A percentile compares a stretch with the other conserved stretches of the same genome.
Evolutionary conservation across 2,888 invertebrate species (phyloP).

Genomic region (Pseudococcus longispinus): DNA sequence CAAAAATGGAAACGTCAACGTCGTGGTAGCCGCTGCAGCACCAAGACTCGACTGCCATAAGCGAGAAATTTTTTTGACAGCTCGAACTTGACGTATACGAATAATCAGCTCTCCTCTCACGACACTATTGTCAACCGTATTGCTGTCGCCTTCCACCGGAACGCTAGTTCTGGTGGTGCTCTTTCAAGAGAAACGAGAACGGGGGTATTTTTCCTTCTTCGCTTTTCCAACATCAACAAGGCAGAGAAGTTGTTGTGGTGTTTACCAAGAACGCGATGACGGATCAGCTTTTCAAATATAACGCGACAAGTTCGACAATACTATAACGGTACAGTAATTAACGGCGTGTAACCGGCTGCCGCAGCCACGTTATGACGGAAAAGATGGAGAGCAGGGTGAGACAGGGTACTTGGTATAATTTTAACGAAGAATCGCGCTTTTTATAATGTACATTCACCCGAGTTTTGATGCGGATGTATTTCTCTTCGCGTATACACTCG

Average conservation of each 20-base stretch:
- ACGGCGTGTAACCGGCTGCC: not conserved
- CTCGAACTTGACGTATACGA: not conserved
- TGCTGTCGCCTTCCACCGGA: not conserved
- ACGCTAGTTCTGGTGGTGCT: not conserved
- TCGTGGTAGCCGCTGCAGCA: not conserved
- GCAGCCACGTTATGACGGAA: not conserved
- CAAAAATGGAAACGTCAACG: not conserved
- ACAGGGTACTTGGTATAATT: not conserved
- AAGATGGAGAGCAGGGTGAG: not conserved
- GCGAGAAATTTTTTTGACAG: not conserved
- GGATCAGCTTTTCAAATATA: not conserved
- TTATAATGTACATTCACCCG: conserved; percentile 18
- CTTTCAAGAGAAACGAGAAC: not conserved
- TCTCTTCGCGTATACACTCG: not conserved
- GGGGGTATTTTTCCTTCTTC: not conserved
- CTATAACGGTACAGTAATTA: conserved; percentile 15
- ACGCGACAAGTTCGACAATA: conserved; percentile 17
- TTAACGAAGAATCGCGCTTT: conserved; percentile 28
- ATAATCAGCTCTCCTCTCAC: not conserved
- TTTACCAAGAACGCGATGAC: not conserved
- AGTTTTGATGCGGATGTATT: not conserved
- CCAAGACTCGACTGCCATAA: not conserved
- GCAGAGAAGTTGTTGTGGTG: not conserved
- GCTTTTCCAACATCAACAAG: not conserved
- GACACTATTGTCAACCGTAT: not conserved